phyloP scores from a whole-genome alignment of 1,140 invertebrate genomes.

The Nylanderia fulva region DNA sequence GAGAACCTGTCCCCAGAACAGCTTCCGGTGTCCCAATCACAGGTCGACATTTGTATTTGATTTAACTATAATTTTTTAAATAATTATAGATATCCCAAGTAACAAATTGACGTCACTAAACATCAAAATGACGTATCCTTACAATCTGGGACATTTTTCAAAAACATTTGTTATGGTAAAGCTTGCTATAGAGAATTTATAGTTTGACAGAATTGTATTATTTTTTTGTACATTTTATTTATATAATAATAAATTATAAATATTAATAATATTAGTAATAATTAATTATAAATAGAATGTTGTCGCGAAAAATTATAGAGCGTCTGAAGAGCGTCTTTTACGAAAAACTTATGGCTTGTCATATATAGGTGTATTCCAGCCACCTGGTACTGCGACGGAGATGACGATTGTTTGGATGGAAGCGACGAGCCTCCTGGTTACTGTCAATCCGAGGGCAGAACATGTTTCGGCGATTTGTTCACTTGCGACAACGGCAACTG shows the following conservation, averaged over 20 bases:
- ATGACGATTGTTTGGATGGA: conserved; percentile 95
- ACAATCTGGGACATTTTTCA: too few relatives aligned
- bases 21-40: conserved; percentile 95
- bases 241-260: too few relatives aligned
- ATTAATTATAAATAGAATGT: too few relatives aligned
- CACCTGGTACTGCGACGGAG: conserved; percentile 97
- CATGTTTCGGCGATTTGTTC: conserved; percentile 97
- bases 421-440: conserved; percentile 96
- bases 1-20: conserved; percentile 95
- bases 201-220: too few relatives aligned
- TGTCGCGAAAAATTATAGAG: neutral
- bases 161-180: neutral
- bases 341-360: neutral
- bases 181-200: too few relatives aligned
- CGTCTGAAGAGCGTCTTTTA: neutral
- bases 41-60: conserved; percentile 2
- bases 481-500: conserved; percentile 99
- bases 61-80: conserved; percentile 26
- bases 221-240: too few relatives aligned
- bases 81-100: neutral
- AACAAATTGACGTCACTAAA: too few relatives aligned
- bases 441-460: conserved; percentile 96
- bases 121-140: too few relatives aligned
- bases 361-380: conserved; percentile 92
- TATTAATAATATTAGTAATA: too few relatives aligned